These are phyloP conservation scores for Brachionus plicatilis DNA, from an alignment of 1,140 invertebrate species.

Conservation along the genomic window DNA sequence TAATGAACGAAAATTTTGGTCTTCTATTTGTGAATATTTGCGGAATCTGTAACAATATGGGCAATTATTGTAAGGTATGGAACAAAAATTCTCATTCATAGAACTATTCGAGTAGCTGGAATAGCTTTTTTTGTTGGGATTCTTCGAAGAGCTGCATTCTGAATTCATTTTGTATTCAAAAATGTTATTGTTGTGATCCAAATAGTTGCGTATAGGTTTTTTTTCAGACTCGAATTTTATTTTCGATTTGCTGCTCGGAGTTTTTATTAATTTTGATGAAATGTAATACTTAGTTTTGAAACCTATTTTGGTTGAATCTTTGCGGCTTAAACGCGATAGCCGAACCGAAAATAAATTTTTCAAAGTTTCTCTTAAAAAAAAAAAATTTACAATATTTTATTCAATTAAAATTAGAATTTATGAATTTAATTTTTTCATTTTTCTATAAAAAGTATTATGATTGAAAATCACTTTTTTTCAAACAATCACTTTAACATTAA, in stretches of 20 bases:
- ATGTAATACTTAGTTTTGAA: background rate
- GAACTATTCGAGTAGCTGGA: background rate
- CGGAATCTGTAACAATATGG: background rate
- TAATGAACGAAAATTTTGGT: background rate
- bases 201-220: background rate
- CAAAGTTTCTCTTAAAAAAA: background rate
- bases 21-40: background rate
- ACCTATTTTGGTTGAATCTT: conserved; percentile 32
- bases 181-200: background rate
- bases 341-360: background rate
- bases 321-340: background rate
- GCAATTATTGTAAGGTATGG: background rate
- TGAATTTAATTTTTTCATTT: background rate
- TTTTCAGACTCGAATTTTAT: background rate
- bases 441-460: background rate
- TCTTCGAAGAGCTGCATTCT: background rate
- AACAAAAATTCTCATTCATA: background rate
- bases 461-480: too few relatives aligned
- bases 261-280: background rate
- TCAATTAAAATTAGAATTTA: background rate
- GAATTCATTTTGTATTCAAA: background rate
- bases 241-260: background rate
- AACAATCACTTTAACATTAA: too few relatives aligned
- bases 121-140: background rate
- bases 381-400: too few relatives aligned